Conservation (phyloP, 2,113 vertebrate species). For the Ictalurus furcatus region DNA sequence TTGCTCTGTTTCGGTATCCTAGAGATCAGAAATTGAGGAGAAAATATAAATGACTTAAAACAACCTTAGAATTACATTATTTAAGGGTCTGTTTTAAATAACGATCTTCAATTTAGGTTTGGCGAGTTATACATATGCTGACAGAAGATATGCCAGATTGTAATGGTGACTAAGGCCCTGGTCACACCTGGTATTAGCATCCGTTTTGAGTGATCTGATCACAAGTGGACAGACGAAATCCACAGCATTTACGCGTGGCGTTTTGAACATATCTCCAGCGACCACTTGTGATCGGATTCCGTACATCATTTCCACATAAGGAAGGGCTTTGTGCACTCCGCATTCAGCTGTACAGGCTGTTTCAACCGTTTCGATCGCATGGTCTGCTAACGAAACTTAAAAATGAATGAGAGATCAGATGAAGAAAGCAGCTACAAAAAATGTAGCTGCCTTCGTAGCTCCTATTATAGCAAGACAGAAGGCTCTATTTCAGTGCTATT, state of each 20-base stretch:
- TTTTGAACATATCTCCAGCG: background rate
- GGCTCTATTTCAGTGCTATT: background rate
- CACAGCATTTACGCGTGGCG: background rate
- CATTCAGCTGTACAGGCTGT: background rate
- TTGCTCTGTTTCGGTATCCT: constrained; percentile 32
- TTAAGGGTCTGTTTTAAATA: background rate
- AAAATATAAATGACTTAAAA: background rate
- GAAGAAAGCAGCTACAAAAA: background rate
- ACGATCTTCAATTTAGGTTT: background rate
- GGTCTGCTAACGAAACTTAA: background rate
- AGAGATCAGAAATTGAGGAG: background rate
- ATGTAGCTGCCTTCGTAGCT: background rate
- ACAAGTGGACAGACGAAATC: background rate
- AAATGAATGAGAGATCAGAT: background rate
- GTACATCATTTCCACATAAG: background rate
- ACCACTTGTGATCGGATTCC: background rate
- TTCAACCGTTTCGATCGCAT: background rate
- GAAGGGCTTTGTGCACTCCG: background rate
- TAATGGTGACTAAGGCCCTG: background rate
- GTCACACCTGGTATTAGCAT: background rate
- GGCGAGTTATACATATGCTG: background rate
- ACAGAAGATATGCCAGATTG: background rate
- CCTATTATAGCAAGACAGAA: background rate
- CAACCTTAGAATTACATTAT: background rate
- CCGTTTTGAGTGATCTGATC: background rate